Evolutionary conservation across 2,888 invertebrate species (phyloP).

Genomic region (Drosophila mimetica): DNA sequence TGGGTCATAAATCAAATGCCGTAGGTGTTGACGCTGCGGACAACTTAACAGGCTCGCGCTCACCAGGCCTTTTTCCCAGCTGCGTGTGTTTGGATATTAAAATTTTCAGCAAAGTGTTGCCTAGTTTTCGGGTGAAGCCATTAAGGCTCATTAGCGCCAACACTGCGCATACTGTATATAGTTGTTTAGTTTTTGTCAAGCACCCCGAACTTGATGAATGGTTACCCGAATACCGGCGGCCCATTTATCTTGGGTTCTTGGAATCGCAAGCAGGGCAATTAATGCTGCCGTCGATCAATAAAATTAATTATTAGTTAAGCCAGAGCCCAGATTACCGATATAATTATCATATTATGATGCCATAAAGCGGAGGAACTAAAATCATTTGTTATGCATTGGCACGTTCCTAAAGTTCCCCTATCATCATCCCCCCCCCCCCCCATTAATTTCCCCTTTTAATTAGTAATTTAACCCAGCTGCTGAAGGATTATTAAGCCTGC

Average conservation of each 20-base stretch:
- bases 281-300: constrained; percentile 62
- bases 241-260: constrained; percentile 54
- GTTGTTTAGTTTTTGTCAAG: constrained; percentile 33
- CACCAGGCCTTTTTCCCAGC: constrained; percentile 22
- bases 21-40: constrained; percentile 67
- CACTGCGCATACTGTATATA: constrained; percentile 14
- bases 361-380: constrained; percentile 13
- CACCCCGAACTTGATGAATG: constrained; percentile 40
- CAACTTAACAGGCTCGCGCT: constrained; percentile 61
- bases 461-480: constrained; percentile 36
- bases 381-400: constrained; percentile 47
- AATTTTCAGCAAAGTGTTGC: constrained; percentile 68
- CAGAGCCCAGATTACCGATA: constrained; percentile 34
- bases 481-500: constrained; percentile 47
- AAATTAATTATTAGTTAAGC: constrained; percentile 75
- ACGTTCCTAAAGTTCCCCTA: too few relatives aligned
- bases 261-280: constrained; percentile 55
- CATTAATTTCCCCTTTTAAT: constrained; percentile 29
- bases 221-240: constrained; percentile 22
- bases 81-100: constrained; percentile 60
- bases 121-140: constrained; percentile 60
- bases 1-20: constrained; percentile 65
- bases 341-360: constrained; percentile 56
- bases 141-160: constrained; percentile 66
- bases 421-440: not conserved